These are phyloP conservation scores for Progne subis DNA, from an alignment of 2,113 vertebrate species.

Conservation along the genomic window DNA sequence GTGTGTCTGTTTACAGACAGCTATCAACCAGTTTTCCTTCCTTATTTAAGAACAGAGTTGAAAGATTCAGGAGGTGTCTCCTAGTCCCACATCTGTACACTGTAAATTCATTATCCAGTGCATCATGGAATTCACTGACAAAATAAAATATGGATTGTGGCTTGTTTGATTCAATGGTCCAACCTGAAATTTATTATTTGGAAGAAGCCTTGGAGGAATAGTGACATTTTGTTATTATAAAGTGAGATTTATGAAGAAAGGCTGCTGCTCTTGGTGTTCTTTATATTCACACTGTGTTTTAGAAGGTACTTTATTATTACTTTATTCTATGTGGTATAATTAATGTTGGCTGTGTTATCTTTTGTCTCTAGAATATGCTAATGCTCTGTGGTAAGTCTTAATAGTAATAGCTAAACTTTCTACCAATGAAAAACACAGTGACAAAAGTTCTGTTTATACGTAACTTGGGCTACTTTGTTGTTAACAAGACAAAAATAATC, in stretches of 20 bases:
- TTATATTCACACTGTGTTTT: not conserved
- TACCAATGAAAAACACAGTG: not conserved
- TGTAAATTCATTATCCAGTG: not conserved
- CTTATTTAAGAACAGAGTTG: not conserved
- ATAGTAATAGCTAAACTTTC: not conserved
- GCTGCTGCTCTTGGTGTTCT: not conserved
- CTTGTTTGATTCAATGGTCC: not conserved
- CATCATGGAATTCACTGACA: not conserved
- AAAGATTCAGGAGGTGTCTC: not conserved
- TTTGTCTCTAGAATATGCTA: not conserved
- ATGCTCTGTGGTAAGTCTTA: not conserved
- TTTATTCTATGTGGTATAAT: not conserved
- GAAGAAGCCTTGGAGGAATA: not conserved
- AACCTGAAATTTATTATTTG: slow-evolving; percentile 25
- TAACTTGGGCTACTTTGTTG: not conserved
- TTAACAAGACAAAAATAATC: not conserved
- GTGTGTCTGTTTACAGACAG: not conserved
- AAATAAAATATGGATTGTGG: not conserved
- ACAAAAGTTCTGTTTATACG: not conserved
- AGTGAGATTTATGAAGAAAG: slow-evolving; percentile 10
- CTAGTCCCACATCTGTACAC: not conserved
- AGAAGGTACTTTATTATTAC: not conserved
- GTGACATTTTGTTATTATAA: not conserved
- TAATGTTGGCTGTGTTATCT: not conserved
- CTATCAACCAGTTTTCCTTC: not conserved